Evolutionary conservation across 2,888 invertebrate genomes (phyloP), one percentile per base, ranked within the genome.

Genomic region (Arge pagana): DNA sequence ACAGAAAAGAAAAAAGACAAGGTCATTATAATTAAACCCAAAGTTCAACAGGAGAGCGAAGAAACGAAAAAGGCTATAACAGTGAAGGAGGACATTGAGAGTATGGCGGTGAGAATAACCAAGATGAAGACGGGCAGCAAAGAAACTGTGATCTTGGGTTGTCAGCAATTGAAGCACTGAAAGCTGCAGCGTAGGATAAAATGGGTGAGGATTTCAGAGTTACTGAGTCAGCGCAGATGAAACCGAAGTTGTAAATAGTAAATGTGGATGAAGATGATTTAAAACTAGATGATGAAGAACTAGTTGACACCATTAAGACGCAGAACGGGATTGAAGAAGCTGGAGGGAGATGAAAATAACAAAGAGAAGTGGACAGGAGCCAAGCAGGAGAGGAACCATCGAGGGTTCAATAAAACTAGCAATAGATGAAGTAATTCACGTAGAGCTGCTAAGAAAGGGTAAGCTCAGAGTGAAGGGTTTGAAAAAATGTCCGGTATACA

Each of bases 41-140:
- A 40, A 28, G 48, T n/a, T 1, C 31, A 54, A 10, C 58, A 58
- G 24, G 56, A 54, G 10, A 58, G 57, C n/a, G 51, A 54, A 43
- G 31, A 11, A 21, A 48, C 48, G 7, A 50, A 51, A 13, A 36
- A 48, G 30, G 24, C 35, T 13, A 19, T 58, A 21, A 52, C 49
- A 26, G 33, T 53, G 2, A 37, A 28, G 16, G 36, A 55, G n/a
- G 30, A 55, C 15, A 48, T 57, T 3, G 56, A 41, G 18, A 26
- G 39, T 4, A 13, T 51, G 23, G 55, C 37, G 4, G 39, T 56
- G n/a, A 42, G 54, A 15, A 23, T 55, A 21, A 41, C 49, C 2
- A 43, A 28, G 24, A 11, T 52, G 11, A 35, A 35, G 35, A 35
- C 11, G 13, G 35, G 35, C 35, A 35, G 35, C 15, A 35, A 35